These are phyloP conservation scores for Falco peregrinus DNA, from an alignment of 2,797 vertebrate genomes.

Conservation along the genomic window DNA sequence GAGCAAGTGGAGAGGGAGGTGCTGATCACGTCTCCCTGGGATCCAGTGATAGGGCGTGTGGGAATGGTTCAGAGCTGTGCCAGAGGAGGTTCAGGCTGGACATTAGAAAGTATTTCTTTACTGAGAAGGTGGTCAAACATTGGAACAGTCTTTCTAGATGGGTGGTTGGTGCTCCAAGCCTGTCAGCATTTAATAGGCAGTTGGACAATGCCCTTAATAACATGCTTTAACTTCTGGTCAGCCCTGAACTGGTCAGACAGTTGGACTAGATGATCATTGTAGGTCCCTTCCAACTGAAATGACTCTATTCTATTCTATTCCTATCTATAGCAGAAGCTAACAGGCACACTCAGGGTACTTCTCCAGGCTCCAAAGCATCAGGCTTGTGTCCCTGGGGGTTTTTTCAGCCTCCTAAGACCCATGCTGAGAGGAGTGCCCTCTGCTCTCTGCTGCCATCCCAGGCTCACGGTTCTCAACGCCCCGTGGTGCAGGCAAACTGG, in stretches of 20 bases:
- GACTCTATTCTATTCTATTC: neutral
- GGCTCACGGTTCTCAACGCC: conserved; percentile 91
- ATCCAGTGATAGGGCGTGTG: neutral
- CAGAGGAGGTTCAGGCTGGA: neutral
- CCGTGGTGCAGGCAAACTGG: conserved; percentile 90
- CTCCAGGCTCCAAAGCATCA: neutral
- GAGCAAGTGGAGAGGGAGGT: neutral
- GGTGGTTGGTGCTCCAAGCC: no score
- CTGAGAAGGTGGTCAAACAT: neutral
- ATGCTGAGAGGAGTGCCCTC: neutral
- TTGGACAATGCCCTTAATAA: no score
- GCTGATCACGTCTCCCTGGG: neutral
- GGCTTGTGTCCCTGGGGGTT: neutral
- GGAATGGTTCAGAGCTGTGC: neutral
- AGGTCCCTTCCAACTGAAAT: neutral
- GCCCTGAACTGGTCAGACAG: no score
- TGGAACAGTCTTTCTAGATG: no score
- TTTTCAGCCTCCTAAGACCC: neutral
- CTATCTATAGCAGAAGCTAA: neutral
- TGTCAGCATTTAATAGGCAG: no score
- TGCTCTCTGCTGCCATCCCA: conserved; percentile 56
- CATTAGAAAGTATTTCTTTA: neutral
- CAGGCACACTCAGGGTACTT: neutral
- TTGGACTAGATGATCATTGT: neutral
- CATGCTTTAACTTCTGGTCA: no score